A percentile compares a stretch with the other conserved stretches of the same genome.
phyloP scores from a whole-genome alignment of 2,888 invertebrate species.

The Pyrrhia umbra region DNA sequence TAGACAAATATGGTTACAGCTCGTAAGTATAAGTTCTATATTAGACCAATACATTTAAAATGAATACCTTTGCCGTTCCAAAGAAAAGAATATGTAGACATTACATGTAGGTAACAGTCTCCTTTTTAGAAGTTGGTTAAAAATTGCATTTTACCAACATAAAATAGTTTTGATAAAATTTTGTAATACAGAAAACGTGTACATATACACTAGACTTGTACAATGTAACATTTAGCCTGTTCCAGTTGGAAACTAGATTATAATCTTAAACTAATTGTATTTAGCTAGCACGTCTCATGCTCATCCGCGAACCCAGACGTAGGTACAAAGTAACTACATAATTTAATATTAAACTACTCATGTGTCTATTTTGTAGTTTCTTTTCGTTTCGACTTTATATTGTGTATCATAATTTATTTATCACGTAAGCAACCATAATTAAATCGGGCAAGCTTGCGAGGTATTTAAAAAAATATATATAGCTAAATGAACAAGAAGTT shows the following conservation, averaged over 20 bases:
- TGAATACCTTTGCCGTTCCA: no score
- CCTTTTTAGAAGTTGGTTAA: no score
- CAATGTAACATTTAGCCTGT: slow-evolving; percentile 49
- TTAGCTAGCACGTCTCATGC: slow-evolving; percentile 20
- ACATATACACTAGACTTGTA: slow-evolving; percentile 37
- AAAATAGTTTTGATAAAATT: slow-evolving; percentile 15
- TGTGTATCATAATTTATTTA: no score
- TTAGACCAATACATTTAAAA: no score
- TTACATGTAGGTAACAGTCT: no score
- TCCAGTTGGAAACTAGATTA: slow-evolving; percentile 55
- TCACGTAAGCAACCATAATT: no score
- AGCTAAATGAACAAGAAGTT: no score
- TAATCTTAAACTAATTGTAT: slow-evolving; percentile 47
- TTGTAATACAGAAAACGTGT: slow-evolving; percentile 22
- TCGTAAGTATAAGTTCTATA: no score
- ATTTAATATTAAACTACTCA: background rate
- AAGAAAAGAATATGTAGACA: no score
- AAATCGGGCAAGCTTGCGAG: no score
- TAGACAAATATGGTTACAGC: background rate
- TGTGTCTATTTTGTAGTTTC: background rate
- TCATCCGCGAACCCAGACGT: slow-evolving; percentile 15
- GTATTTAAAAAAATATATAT: no score
- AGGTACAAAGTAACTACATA: background rate
- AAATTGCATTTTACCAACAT: background rate
- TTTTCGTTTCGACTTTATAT: background rate